A percentile compares a stretch with the other conserved stretches of the same genome.
These are phyloP conservation scores for Podotricha telesiphe DNA, from an alignment of 2,888 invertebrate genomes.

Conservation along the genomic window DNA sequence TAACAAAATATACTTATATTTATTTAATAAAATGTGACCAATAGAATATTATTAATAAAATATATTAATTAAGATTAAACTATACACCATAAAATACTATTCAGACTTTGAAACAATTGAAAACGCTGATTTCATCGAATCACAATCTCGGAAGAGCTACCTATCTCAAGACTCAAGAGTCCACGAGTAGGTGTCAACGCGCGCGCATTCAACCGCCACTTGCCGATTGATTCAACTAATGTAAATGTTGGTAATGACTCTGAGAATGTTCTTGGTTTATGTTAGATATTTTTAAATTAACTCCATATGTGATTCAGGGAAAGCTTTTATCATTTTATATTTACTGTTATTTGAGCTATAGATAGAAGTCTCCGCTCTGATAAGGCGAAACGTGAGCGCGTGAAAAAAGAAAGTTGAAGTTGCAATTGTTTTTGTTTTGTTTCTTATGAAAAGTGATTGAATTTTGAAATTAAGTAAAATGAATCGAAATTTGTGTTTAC, in stretches of 20 bases:
- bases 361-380: too few species aligned
- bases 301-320: slow-evolving; percentile 10
- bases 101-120: slow-evolving; percentile 38
- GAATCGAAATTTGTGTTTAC: too few species aligned
- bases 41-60: too few species aligned
- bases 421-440: too few species aligned
- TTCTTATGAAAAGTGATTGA: too few species aligned
- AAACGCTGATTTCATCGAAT: slow-evolving; percentile 36
- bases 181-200: slow-evolving; percentile 47
- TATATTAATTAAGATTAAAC: slow-evolving; percentile 21
- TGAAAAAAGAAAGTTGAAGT: too few species aligned
- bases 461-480: too few species aligned
- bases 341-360: slow-evolving; percentile 6
- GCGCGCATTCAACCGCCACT: slow-evolving; percentile 54
- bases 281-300: slow-evolving; percentile 43
- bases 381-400: too few species aligned
- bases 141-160: slow-evolving; percentile 37
- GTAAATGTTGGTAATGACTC: slow-evolving; percentile 53
- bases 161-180: slow-evolving; percentile 34
- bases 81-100: slow-evolving; percentile 30
- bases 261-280: slow-evolving; percentile 34
- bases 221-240: slow-evolving; percentile 65
- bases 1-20: too few species aligned
- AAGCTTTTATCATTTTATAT: neutral
- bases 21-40: too few species aligned